Conservation (phyloP, 2,113 vertebrate genomes). For the Fregata magnificens region DNA sequence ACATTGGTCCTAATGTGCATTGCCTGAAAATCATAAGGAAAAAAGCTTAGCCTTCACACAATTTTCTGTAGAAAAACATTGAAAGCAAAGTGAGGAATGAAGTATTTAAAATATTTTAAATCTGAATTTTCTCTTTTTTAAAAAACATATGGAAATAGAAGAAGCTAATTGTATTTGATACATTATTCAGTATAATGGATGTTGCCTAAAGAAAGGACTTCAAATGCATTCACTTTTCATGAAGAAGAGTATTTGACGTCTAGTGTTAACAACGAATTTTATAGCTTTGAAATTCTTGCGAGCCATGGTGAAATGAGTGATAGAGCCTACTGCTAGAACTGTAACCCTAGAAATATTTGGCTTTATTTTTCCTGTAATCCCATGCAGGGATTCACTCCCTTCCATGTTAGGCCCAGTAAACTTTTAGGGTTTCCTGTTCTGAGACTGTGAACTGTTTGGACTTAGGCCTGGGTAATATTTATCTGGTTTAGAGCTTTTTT, state of each 20-base stretch:
- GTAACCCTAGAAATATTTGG: neutral
- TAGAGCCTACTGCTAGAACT: neutral
- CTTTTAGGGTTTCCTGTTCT: neutral
- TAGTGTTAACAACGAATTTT: neutral
- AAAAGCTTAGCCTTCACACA: neutral
- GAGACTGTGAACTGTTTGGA: neutral
- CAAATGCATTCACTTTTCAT: neutral
- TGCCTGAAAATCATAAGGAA: neutral
- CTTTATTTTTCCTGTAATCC: neutral
- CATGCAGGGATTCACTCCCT: neutral
- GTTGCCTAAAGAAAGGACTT: neutral
- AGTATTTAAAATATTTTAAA: neutral
- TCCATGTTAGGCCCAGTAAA: neutral
- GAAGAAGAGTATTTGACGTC: neutral
- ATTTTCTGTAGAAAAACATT: neutral
- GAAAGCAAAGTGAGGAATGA: neutral
- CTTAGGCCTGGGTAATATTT: neutral
- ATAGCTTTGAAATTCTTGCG: neutral
- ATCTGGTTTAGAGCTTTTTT: neutral
- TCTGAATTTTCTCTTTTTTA: neutral
- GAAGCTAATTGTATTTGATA: neutral
- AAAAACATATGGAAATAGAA: neutral
- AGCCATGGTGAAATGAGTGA: neutral
- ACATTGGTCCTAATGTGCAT: neutral
- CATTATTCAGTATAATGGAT: neutral